A percentile compares a stretch with the other conserved stretches of the same genome.
Evolutionary conservation across 2,113 vertebrate species (phyloP).

Genomic region (Nibea coibor): DNA sequence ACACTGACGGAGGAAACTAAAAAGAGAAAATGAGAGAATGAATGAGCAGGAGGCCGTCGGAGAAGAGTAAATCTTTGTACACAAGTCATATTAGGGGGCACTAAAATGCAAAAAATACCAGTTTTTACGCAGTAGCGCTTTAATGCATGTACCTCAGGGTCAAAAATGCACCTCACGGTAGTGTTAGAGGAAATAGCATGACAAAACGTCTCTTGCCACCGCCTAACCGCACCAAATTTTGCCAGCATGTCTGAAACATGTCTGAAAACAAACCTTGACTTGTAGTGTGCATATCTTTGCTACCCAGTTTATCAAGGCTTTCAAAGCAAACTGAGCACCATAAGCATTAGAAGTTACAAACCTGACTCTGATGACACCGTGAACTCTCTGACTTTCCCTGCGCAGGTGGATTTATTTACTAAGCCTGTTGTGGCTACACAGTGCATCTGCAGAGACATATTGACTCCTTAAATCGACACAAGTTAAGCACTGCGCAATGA

Average conservation of each 20-base stretch:
- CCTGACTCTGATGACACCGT: neutral
- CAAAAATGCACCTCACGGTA: neutral
- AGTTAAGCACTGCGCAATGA: neutral
- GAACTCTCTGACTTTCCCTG: constrained; percentile 25
- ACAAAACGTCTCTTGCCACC: neutral
- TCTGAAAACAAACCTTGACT: neutral
- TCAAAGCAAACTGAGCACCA: no score
- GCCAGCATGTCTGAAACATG: neutral
- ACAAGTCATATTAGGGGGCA: no score
- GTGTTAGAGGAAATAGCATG: neutral
- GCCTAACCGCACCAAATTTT: neutral
- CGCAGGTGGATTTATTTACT: neutral
- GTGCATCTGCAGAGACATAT: constrained; percentile 16
- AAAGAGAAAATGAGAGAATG: no score
- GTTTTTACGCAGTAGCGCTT: no score
- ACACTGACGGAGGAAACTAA: no score
- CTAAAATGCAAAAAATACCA: no score
- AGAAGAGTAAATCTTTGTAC: no score
- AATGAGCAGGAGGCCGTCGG: no score
- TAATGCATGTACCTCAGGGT: no score
- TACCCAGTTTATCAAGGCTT: neutral
- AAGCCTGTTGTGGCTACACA: constrained; percentile 4
- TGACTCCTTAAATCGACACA: neutral
- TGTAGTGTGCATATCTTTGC: neutral
- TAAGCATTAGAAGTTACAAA: neutral